Evolutionary conservation across 2,797 vertebrate genomes (phyloP).

Genomic region (Rhynchonycteris naso): DNA sequence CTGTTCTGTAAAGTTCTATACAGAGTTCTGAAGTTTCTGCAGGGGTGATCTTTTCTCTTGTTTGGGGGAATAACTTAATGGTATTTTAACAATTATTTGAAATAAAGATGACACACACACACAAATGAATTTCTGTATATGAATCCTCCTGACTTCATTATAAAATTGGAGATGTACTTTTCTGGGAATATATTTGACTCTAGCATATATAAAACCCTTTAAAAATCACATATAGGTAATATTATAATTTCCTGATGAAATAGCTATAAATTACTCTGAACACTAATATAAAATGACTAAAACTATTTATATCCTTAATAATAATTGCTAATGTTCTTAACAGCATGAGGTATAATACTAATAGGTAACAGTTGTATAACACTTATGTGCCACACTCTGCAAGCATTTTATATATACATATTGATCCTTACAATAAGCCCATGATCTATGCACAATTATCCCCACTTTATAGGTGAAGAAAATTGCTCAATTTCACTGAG

Average conservation of each 20-base stretch:
- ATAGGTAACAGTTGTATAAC: not conserved
- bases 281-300: slow-evolving; percentile 14
- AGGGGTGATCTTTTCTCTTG: no score
- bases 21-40: no score
- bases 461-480: not conserved
- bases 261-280: slow-evolving; percentile 8
- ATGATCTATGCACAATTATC: not conserved
- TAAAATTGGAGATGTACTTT: not conserved
- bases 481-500: not conserved
- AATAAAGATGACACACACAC: no score
- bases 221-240: not conserved
- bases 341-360: not conserved
- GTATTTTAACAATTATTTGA: no score
- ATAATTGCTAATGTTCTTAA: not conserved
- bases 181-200: not conserved
- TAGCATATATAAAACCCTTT: not conserved
- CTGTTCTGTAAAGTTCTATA: no score
- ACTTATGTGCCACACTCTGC: not conserved
- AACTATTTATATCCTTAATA: slow-evolving; percentile 19
- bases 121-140: not conserved
- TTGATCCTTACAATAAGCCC: not conserved
- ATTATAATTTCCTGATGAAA: slow-evolving; percentile 39
- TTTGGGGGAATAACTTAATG: no score
- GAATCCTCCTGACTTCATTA: not conserved
- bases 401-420: not conserved